Percentiles rank a stretch among this genome's conserved stretches.
Evolutionary conservation across 2,888 invertebrate genomes (phyloP).

Genomic region (Lasius fuliginosus): DNA sequence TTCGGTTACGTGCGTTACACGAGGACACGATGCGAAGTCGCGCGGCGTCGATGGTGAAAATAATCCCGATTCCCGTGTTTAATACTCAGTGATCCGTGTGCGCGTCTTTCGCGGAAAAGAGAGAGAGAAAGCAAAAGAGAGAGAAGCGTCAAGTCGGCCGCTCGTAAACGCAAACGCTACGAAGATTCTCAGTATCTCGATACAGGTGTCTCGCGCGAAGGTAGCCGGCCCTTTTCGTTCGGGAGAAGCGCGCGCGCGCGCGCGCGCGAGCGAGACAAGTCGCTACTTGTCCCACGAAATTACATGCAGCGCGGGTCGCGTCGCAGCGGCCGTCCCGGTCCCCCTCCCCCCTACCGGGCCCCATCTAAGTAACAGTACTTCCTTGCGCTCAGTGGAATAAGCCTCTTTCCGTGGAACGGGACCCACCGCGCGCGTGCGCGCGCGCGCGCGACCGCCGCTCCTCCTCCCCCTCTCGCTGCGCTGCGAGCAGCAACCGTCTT

Average conservation of each 20-base stretch:
- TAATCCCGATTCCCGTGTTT: neutral
- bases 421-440: slow-evolving; percentile 66
- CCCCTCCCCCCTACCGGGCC: slow-evolving; percentile 58
- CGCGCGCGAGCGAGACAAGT: no score
- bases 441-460: slow-evolving; percentile 10
- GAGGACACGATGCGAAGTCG: neutral
- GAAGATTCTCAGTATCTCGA: no score
- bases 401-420: slow-evolving; percentile 79
- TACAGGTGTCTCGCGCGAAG: neutral
- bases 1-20: neutral
- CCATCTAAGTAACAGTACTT: slow-evolving; percentile 81
- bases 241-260: neutral
- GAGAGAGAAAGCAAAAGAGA: neutral
- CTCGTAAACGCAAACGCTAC: no score
- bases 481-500: neutral
- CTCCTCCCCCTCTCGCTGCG: slow-evolving; percentile 22
- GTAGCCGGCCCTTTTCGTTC: neutral
- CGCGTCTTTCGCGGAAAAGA: neutral
- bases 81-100: neutral
- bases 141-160: neutral
- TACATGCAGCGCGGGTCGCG: slow-evolving; percentile 60
- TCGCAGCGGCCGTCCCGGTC: slow-evolving; percentile 57
- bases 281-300: slow-evolving; percentile 26
- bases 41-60: neutral
- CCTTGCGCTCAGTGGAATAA: slow-evolving; percentile 74